phyloP scores from a whole-genome alignment of 2,888 invertebrate genomes.

The Melieria omissa region DNA sequence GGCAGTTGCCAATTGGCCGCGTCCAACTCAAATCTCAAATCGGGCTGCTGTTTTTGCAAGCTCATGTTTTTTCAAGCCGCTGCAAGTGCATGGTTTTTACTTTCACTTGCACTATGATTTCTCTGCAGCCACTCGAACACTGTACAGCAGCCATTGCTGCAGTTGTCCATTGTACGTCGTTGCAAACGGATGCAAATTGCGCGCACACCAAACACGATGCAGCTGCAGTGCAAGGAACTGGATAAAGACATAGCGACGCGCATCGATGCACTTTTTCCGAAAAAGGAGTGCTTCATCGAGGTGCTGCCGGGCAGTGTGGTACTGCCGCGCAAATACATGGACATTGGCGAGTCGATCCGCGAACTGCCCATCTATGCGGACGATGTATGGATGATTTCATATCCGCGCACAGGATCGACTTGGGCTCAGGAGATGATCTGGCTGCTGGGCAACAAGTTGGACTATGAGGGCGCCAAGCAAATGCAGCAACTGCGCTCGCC shows the following conservation, averaged over 20 bases:
- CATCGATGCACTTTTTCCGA: slow-evolving; percentile 76
- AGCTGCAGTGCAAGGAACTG: slow-evolving; percentile 69
- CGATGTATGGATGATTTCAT: slow-evolving; percentile 89
- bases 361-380: slow-evolving; percentile 78
- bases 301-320: slow-evolving; percentile 79
- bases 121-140: slow-evolving; percentile 10
- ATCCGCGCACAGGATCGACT: slow-evolving; percentile 91
- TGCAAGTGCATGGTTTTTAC: slow-evolving; percentile 43
- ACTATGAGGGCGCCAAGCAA: slow-evolving; percentile 79
- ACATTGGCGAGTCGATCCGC: slow-evolving; percentile 76
- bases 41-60: too few relatives aligned
- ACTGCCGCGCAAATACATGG: slow-evolving; percentile 76
- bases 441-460: slow-evolving; percentile 83
- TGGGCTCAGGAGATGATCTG: slow-evolving; percentile 96
- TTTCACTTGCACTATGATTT: slow-evolving; percentile 49
- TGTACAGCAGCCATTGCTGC: slow-evolving; percentile 15
- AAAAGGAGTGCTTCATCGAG: slow-evolving; percentile 76
- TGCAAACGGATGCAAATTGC: slow-evolving; percentile 34
- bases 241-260: slow-evolving; percentile 71
- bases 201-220: slow-evolving; percentile 29
- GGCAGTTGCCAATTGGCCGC: too few relatives aligned
- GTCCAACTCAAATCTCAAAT: too few relatives aligned
- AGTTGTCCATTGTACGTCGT: slow-evolving; percentile 44
- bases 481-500: slow-evolving; percentile 72
- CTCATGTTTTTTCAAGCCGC: too few relatives aligned